Evolutionary conservation across 2,113 vertebrate species (phyloP), one percentile per base, ranked within the genome.

Genomic region (Muscicapa adusta): DNA sequence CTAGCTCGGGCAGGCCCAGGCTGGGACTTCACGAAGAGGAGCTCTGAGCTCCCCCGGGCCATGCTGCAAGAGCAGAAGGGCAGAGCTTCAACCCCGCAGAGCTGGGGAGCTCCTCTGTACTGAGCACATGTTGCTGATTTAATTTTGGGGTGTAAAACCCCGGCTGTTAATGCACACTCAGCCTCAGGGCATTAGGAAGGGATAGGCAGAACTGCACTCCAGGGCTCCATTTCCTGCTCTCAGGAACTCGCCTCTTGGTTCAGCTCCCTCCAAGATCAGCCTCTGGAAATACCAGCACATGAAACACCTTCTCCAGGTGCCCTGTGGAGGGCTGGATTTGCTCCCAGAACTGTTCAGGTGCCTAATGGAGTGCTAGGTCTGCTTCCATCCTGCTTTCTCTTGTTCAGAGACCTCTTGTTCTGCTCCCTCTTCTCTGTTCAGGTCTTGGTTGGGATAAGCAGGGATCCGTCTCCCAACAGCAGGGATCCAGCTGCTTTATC

Each of bases 101-200:
- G 40, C 26, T 43, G 31, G 6, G 61, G 14, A 53, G 18, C n/a
- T 5, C 4, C 18, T 43, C 33, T 13, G 38, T 3, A 18, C 8
- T 18, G 17, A 19, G 15, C 29, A 0, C 5, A 5, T 1, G 34
- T 9, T 43, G 43, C 58, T 34, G 34, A 4, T 16, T 29, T 11
- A 14, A 47, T 57, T 28, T 5, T 8, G 76, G 40, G 42, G 6
- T 15, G 1, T 4, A 2, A 38, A 53, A 18, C 38, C 20, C n/a
- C 4, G 0, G 14, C 53, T 43, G 12, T 9, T n/a, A 12, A 3
- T 3, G 20, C 8, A 4, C 22, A 42, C 5, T 7, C 3, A 0
- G 25, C 23, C 50, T 33, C n/a, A 8, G 24, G 36, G 20, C 4
- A 0, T 18, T 12, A 6, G 3, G 22, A 71, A 56, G 28, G 48